These are phyloP conservation scores for Macrobrachium nipponense DNA, from an alignment of 1,140 invertebrate genomes.

Conservation along the genomic window DNA sequence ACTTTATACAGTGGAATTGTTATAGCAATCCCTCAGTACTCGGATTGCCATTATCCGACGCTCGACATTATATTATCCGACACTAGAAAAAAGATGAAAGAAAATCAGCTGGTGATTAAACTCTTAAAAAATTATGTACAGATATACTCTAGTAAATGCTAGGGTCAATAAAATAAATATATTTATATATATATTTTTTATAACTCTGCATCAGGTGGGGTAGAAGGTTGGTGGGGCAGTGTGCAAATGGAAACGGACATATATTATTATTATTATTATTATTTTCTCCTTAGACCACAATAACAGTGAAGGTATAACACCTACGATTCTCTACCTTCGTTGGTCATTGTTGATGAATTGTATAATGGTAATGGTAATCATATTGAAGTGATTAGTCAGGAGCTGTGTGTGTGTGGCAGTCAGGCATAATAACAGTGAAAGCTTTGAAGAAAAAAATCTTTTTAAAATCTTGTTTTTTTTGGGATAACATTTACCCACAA, in stretches of 20 bases:
- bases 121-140: slow-evolving; percentile 16
- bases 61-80: not conserved
- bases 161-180: slow-evolving; percentile 26
- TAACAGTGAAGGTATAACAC: no score
- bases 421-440: no score
- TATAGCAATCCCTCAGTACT: not conserved
- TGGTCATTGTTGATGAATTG: no score
- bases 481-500: no score
- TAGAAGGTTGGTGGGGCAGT: slow-evolving; percentile 4
- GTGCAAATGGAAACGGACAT: not conserved
- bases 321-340: no score
- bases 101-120: not conserved
- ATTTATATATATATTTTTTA: slow-evolving; percentile 11
- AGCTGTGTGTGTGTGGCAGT: no score
- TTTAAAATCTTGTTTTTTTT: no score
- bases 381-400: no score
- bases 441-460: no score
- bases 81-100: not conserved
- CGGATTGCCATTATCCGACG: no score
- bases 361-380: no score
- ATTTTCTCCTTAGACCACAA: not conserved
- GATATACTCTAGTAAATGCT: slow-evolving; percentile 5
- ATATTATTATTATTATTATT: not conserved
- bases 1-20: not conserved
- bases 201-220: slow-evolving; percentile 12